Evolutionary conservation across 2,113 vertebrate genomes (phyloP), one percentile per base, ranked within the genome.

Genomic region (Nycticryphes semicollaris): DNA sequence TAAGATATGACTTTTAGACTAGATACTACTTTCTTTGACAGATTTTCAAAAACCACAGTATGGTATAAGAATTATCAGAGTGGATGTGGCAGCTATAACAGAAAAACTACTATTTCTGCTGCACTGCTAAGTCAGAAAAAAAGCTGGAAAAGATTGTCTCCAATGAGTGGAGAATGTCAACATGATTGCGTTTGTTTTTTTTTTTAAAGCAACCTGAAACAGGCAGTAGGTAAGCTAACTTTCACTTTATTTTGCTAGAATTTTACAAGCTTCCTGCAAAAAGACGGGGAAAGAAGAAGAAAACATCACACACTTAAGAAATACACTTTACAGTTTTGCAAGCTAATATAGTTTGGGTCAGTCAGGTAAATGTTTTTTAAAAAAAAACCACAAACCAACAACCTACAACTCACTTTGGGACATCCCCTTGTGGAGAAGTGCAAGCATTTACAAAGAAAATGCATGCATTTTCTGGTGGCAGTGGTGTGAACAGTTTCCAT

Each of bases 401-500:
- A 6, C 7, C 9, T 64, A 41, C 30, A 68, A 21, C 24, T 84
- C 11, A 6, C 9, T 56, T 51, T 57, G 33, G 35, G 41, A 31
- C 7, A 39, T 74, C 5, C 7, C 22, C 7, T 10, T 9, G 6
- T 74, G 45, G 47, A 25, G 51, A 78, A 79, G 31, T 6, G 4
- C 56, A 28, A 50, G n/a, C n/a, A n/a, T n/a, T n/a, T n/a, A n/a
- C 16, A 68, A 48, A 12, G 63, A 63, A 62, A 48, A 9, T 0
- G 0, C 3, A 0, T 2, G 10, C 35, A 9, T 86, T 76, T 56
- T 25, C 18, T 80, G n/a, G 20, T 2, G 5, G 19, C 7, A 27
- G 6, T 9, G 25, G 7, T 80, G 53, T 48, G 35, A 86, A 20
- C 45, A n/a, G 50, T 33, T 88, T 30, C 30, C 28, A 10, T 48